Evolutionary conservation across 2,113 vertebrate genomes (phyloP).

Genomic region (Eleginops maclovinus): DNA sequence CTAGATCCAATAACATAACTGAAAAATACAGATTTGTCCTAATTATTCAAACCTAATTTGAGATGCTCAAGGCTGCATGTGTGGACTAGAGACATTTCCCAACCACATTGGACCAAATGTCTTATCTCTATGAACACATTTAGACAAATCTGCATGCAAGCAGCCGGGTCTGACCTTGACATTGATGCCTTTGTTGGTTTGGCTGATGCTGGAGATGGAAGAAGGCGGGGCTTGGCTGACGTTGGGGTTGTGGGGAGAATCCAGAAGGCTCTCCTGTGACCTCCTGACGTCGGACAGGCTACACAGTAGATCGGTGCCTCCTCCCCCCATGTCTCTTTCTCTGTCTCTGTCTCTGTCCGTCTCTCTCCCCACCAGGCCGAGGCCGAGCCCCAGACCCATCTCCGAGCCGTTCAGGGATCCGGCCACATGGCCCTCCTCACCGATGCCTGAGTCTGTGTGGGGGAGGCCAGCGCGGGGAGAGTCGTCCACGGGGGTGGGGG

Average conservation of each 20-base stretch:
- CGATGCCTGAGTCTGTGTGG: slow-evolving; percentile 97
- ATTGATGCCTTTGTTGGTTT: slow-evolving; percentile 96
- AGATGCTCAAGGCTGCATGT: background rate
- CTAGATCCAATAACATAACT: background rate
- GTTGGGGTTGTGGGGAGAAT: slow-evolving; percentile 86
- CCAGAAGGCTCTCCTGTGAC: slow-evolving; percentile 95
- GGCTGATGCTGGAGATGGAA: slow-evolving; percentile 97
- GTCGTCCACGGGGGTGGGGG: slow-evolving; percentile 90
- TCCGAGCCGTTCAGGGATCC: slow-evolving; percentile 93
- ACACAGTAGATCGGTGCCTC: slow-evolving; percentile 88
- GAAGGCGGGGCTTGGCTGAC: slow-evolving; percentile 87
- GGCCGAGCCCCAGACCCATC: slow-evolving; percentile 84
- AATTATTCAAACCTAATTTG: background rate
- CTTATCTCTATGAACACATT: background rate
- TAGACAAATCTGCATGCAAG: background rate
- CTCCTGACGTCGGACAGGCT: slow-evolving; percentile 94
- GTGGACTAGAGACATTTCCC: background rate
- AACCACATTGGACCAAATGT: slow-evolving; percentile 16
- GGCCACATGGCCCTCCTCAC: slow-evolving; percentile 92
- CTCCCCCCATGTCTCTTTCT: slow-evolving; percentile 42
- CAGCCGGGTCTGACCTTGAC: slow-evolving; percentile 84
- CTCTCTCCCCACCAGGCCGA: slow-evolving; percentile 80
- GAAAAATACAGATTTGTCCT: background rate
- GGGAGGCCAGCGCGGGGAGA: slow-evolving; percentile 91
- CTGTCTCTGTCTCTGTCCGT: slow-evolving; percentile 76